Conservation (phyloP, 2,888 invertebrate genomes). For the Drosophila lacicola region DNA sequence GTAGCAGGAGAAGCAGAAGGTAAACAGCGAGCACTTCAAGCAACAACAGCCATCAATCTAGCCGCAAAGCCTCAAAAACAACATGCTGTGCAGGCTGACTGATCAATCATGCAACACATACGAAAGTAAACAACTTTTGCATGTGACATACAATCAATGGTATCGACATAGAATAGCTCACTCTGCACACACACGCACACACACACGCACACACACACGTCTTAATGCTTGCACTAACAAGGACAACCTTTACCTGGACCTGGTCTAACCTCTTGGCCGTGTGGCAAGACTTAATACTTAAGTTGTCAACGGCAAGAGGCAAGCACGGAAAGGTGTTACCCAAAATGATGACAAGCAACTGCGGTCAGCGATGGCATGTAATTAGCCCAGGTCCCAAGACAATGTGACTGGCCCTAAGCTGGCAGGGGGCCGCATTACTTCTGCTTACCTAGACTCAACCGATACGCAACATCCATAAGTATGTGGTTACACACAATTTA, state of each 20-base stretch:
- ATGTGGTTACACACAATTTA: conserved; percentile 36
- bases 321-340: conserved; percentile 52
- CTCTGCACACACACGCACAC: neutral
- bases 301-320: conserved; percentile 46
- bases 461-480: neutral
- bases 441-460: conserved; percentile 29
- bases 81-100: conserved; percentile 26
- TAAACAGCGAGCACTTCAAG: conserved; percentile 20
- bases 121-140: conserved; percentile 1
- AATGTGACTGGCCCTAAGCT: conserved; percentile 12
- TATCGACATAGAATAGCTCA: conserved; percentile 2
- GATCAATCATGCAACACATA: conserved; percentile 50
- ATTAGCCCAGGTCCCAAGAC: conserved; percentile 41
- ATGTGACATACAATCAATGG: conserved; percentile 9
- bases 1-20: conserved; percentile 4
- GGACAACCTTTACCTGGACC: conserved; percentile 30
- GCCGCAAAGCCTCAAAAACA: conserved; percentile 43
- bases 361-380: conserved; percentile 38
- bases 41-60: conserved; percentile 47
- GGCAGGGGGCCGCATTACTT: conserved; percentile 31
- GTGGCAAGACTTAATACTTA: conserved; percentile 31
- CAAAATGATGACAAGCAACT: conserved; percentile 42
- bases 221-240: conserved; percentile 25
- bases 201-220: no score
- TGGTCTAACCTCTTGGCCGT: conserved; percentile 2